A percentile compares a stretch with the other conserved stretches of the same genome.
Conservation (phyloP, 1,140 invertebrate genomes). For the Drosophila sp. region DNA sequence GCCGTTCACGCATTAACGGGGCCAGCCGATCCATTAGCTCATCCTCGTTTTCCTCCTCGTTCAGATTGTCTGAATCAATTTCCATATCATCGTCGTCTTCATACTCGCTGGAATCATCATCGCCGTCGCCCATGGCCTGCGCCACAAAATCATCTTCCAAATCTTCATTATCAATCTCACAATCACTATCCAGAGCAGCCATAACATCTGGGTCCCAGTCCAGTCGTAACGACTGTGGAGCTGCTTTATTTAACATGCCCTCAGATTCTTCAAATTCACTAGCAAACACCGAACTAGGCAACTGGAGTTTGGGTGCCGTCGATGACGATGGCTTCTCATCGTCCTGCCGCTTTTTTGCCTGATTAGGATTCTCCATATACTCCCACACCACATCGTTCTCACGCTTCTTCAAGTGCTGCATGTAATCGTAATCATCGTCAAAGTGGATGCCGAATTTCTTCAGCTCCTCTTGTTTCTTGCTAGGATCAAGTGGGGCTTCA, state of each 20-base stretch:
- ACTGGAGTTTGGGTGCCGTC: constrained; percentile 74
- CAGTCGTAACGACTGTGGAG: constrained; percentile 88
- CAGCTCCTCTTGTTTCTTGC: constrained; percentile 90
- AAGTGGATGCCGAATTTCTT: constrained; percentile 96
- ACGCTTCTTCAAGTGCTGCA: constrained; percentile 93
- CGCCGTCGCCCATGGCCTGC: constrained; percentile 87
- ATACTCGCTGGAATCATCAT: constrained; percentile 84
- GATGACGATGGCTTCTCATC: constrained; percentile 28
- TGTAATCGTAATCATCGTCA: constrained; percentile 98
- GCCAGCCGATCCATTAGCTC: constrained; percentile 85
- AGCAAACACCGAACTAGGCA: constrained; percentile 94
- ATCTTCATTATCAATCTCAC: constrained; percentile 92
- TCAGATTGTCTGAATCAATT: constrained; percentile 82
- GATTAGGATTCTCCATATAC: constrained; percentile 78
- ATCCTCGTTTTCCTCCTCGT: constrained; percentile 84
- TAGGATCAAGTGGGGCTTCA: constrained; percentile 69
- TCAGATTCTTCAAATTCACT: constrained; percentile 94
- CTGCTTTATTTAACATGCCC: constrained; percentile 94
- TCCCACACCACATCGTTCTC: constrained; percentile 81
- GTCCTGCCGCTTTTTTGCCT: constrained; percentile 53
- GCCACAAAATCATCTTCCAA: constrained; percentile 96
- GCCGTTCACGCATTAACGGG: constrained; percentile 84
- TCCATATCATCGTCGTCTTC: constrained; percentile 82
- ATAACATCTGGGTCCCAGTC: constrained; percentile 97
- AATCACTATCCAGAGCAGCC: constrained; percentile 96